Evolutionary conservation across 2,113 vertebrate species (phyloP).

Genomic region (Suricata suricatta): DNA sequence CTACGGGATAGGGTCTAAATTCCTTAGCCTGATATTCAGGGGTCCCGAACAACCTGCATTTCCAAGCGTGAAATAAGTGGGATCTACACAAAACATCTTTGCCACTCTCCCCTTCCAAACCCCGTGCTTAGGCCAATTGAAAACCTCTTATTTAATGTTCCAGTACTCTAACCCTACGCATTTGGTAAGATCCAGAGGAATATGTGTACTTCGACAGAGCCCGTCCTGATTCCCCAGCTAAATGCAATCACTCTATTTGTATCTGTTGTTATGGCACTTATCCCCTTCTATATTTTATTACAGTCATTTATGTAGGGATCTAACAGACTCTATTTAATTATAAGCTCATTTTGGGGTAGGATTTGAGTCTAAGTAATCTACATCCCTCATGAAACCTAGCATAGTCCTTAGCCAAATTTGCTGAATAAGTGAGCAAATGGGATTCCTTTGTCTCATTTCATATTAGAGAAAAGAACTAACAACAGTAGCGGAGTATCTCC

Average conservation of each 20-base stretch:
- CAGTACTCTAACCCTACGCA: not conserved
- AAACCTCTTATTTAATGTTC: not conserved
- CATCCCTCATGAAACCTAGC: not conserved
- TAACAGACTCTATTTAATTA: not conserved
- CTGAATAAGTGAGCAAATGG: not conserved
- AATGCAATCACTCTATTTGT: not conserved
- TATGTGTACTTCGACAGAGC: not conserved
- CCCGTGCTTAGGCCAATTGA: not conserved
- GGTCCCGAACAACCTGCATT: not conserved
- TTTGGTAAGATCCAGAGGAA: not conserved
- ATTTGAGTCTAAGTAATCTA: conserved; percentile 20
- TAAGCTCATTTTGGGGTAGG: conserved; percentile 2
- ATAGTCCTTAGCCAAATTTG: not conserved
- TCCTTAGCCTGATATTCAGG: not conserved
- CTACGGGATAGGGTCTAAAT: not conserved
- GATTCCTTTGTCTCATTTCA: not conserved
- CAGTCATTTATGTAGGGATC: not conserved
- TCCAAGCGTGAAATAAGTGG: not conserved
- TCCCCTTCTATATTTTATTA: not conserved
- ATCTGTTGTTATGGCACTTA: not conserved
- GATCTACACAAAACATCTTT: not conserved
- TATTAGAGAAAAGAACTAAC: not conserved
- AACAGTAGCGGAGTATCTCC: not conserved
- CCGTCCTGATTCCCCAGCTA: not conserved
- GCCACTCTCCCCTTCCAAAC: not conserved